These are phyloP conservation scores for Sebastes variabilis DNA, from an alignment of 2,797 vertebrate genomes.

Conservation along the genomic window DNA sequence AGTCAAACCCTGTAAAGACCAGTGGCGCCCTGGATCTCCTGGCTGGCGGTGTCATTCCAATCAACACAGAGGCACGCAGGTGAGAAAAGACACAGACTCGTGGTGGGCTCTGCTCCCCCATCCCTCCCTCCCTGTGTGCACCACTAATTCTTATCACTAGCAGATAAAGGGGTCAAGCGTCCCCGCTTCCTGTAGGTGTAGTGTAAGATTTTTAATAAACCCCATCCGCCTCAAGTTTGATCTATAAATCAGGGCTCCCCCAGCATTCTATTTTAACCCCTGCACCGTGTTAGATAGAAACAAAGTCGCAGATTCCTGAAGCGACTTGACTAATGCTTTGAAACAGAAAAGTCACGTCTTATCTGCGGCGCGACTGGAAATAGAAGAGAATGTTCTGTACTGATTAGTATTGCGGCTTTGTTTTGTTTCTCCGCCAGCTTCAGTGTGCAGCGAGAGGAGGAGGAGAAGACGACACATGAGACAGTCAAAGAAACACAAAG, in stretches of 20 bases:
- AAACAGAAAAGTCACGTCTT: conserved; percentile 56
- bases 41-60: conserved; percentile 55
- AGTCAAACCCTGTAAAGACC: conserved; percentile 48
- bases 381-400: conserved; percentile 62
- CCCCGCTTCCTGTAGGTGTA: conserved; percentile 8
- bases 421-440: conserved; percentile 65
- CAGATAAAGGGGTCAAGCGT: conserved; percentile 19
- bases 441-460: conserved; percentile 48
- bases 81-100: conserved; percentile 39
- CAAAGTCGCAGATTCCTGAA: conserved; percentile 49
- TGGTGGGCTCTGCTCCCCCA: conserved; percentile 1
- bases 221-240: conserved; percentile 38
- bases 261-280: conserved; percentile 39
- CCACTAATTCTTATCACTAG: conserved; percentile 20
- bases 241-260: conserved; percentile 42
- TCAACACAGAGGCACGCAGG: conserved; percentile 54
- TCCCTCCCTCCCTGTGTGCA: background rate
- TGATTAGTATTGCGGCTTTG: conserved; percentile 73
- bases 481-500: conserved; percentile 67
- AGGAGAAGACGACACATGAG: conserved; percentile 62
- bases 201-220: conserved; percentile 36
- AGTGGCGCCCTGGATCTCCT: conserved; percentile 56
- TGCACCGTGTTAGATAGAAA: conserved; percentile 25
- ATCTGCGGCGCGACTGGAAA: conserved; percentile 50
- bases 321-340: conserved; percentile 46